Percentiles rank a stretch among this genome's conserved stretches.
Conservation (phyloP, 2,113 vertebrate species). For the Ammodytes marinus region DNA sequence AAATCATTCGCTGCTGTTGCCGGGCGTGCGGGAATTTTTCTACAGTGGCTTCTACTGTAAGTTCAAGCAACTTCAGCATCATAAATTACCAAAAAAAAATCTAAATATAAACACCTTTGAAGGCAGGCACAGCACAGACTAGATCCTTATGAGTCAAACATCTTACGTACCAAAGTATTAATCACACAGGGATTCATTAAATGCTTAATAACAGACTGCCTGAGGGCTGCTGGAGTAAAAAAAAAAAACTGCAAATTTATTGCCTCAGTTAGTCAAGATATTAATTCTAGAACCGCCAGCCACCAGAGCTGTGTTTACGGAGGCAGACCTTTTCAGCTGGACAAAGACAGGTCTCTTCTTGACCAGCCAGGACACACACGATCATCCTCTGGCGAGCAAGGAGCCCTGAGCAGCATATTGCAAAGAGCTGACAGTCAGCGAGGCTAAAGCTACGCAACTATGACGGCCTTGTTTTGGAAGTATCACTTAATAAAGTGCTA, state of each 20-base stretch:
- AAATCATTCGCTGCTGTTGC: not conserved
- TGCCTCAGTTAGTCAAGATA: slow-evolving; percentile 52
- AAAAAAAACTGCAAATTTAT: slow-evolving; percentile 48
- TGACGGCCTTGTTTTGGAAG: slow-evolving; percentile 73
- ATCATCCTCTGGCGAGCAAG: slow-evolving; percentile 62
- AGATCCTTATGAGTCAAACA: slow-evolving; percentile 32
- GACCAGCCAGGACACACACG: slow-evolving; percentile 67
- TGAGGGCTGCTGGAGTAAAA: slow-evolving; percentile 8
- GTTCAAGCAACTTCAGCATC: not conserved
- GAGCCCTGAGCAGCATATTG: slow-evolving; percentile 72
- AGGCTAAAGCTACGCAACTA: slow-evolving; percentile 64
- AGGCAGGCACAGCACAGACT: not conserved
- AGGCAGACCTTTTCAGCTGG: slow-evolving; percentile 42
- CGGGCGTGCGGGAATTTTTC: not conserved
- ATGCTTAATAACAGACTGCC: slow-evolving; percentile 53
- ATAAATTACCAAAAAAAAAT: not conserved
- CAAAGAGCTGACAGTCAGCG: slow-evolving; percentile 81
- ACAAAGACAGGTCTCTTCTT: slow-evolving; percentile 78
- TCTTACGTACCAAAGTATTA: slow-evolving; percentile 41
- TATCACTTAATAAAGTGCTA: slow-evolving; percentile 73
- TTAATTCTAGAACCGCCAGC: slow-evolving; percentile 62
- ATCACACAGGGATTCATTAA: slow-evolving; percentile 59
- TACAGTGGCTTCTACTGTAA: not conserved
- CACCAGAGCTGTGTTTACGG: slow-evolving; percentile 63
- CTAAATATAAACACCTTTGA: too few species aligned